Evolutionary conservation across 2,113 vertebrate genomes (phyloP), one percentile per base, ranked within the genome.

Genomic region (Carassius gibelio): DNA sequence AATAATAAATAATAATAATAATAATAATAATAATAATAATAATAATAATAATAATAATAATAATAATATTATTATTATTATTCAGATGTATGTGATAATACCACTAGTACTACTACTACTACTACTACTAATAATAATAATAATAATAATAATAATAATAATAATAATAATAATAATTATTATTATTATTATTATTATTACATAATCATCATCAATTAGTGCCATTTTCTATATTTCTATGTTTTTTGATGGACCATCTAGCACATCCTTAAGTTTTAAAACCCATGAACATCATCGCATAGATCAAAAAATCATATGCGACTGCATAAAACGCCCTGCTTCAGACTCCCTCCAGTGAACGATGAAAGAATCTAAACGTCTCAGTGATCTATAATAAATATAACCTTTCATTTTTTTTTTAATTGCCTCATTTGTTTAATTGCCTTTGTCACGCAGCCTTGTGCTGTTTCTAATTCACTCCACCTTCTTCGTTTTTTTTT

Each of bases 391-490:
- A 26, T 45, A 19, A 78, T 61, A 61, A 59, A 59, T 59, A 42
- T 61, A 38, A 36, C 4, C 3, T 36, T 36, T 36, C 36, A 36
- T 3, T 38, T 38, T 38, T 38, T 66, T 50, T 30, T 66, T 50
- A 50, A 81, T 81, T 50, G 78, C 23, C 8, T 66, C 59, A 34
- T 66, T 81, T 81, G 61, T 81, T 76, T 79, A 74, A 61, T 36
- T 80, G 30, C 23, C 36, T 61, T 55, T 68, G 59, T 42, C 23
- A 48, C 21, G 11, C 52, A 64, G 45, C 77, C 64, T 57, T 26
- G 34, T 17, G 13, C 21, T 59, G 48, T 38, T 57, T 57, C 75
- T 34, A 68, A 75, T 80, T 74, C 72, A 1, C 76, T 36, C 61
- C 36, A 13, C 71, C 75, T n/a, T 78, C 50, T 81, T 59, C 45